phyloP scores from a whole-genome alignment of 2,113 vertebrate species.

The Ivindomyrus marchei region DNA sequence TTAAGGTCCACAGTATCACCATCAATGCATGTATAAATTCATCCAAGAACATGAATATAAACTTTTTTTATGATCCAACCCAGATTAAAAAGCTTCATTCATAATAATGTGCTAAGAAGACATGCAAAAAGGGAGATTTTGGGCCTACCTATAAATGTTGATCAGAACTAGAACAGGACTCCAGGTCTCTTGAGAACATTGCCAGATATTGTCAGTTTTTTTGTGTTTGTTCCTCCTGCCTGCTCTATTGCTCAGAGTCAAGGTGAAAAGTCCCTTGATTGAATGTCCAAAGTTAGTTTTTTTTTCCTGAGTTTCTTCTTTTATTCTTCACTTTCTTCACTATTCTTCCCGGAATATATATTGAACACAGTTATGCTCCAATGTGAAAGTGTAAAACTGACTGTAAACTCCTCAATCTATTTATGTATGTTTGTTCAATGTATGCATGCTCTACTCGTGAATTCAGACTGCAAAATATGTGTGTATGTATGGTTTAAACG shows the following conservation, averaged over 20 bases:
- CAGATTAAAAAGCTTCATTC: not conserved
- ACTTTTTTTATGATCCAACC: not conserved
- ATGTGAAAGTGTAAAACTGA: not conserved
- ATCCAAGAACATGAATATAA: not conserved
- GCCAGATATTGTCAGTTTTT: slow-evolving; percentile 16
- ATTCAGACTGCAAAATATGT: not conserved
- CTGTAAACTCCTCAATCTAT: not conserved
- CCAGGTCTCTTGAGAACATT: slow-evolving; percentile 41
- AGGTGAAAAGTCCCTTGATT: slow-evolving; percentile 9
- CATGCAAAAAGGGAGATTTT: not conserved
- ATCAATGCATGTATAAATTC: not conserved
- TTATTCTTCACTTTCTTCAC: not conserved
- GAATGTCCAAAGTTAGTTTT: not conserved
- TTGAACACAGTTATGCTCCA: not conserved
- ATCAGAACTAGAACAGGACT: slow-evolving; percentile 44
- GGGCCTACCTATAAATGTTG: slow-evolving; percentile 50
- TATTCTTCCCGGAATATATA: not conserved
- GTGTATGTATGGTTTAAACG: not conserved
- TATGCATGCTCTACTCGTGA: not conserved
- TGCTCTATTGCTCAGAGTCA: slow-evolving; percentile 6
- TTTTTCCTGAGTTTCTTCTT: slow-evolving; percentile 24
- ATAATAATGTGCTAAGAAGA: not conserved
- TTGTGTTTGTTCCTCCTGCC: not conserved
- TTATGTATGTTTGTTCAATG: not conserved
- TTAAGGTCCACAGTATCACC: not conserved